Percentiles rank a stretch among this genome's conserved stretches.
Evolutionary conservation across 2,797 vertebrate species (phyloP).

Genomic region (Acrossocheilus fasciatus): DNA sequence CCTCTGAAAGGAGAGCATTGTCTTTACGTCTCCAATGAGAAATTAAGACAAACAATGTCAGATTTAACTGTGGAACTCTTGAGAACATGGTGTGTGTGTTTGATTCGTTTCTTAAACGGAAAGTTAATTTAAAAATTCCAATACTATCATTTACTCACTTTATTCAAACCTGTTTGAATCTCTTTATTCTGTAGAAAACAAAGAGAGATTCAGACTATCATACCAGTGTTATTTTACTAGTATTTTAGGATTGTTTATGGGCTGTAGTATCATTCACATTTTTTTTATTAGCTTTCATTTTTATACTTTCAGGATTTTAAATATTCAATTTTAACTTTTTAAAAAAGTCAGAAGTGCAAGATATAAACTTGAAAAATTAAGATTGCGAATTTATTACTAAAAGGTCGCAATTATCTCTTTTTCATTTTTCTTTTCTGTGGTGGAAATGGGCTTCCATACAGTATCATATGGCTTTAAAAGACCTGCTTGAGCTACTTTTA

Average conservation of each 20-base stretch:
- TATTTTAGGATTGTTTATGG: background rate
- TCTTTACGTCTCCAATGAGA: constrained; percentile 9
- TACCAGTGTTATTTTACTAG: background rate
- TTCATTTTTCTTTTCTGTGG: background rate
- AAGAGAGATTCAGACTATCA: background rate
- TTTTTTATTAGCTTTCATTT: background rate
- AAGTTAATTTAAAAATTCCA: background rate
- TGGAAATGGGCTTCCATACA: background rate
- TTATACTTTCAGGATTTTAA: background rate
- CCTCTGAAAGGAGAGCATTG: constrained; percentile 15
- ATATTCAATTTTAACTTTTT: background rate
- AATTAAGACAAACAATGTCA: constrained; percentile 6
- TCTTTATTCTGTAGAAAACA: background rate
- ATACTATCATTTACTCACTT: background rate
- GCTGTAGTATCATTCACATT: no score
- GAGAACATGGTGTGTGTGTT: background rate
- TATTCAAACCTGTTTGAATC: background rate
- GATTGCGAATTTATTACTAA: background rate
- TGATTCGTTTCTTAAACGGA: background rate
- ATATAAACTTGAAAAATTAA: background rate
- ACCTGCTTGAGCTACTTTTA: background rate
- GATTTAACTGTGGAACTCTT: background rate
- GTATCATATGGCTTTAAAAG: background rate
- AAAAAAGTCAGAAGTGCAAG: background rate
- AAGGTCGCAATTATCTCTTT: background rate